Evolutionary conservation across 2,888 invertebrate genomes (phyloP).

Genomic region (Caradrina kadenii): DNA sequence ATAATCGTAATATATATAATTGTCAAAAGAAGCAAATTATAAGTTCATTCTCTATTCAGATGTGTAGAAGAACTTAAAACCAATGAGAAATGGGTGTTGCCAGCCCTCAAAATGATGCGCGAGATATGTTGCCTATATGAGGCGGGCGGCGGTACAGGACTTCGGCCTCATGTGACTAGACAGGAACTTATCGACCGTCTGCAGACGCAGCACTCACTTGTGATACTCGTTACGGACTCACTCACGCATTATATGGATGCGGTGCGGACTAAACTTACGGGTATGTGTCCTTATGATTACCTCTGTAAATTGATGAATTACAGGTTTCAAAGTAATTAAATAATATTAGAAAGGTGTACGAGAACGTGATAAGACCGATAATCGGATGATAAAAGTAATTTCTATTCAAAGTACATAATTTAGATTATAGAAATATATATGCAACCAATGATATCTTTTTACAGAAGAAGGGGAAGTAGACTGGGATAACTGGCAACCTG

Average conservation of each 20-base stretch:
- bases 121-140: constrained; percentile 99
- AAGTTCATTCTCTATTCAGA: constrained; percentile 63
- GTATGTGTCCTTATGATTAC: constrained; percentile 60
- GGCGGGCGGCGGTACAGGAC: constrained; percentile 91
- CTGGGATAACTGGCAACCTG: constrained; percentile 94
- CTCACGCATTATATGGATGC: constrained; percentile 97
- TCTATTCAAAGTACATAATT: not conserved
- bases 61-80: constrained; percentile 98
- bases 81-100: constrained; percentile 97
- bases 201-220: constrained; percentile 97
- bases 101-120: constrained; percentile 98
- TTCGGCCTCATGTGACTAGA: constrained; percentile 88
- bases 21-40: not conserved
- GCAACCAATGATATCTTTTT: constrained; percentile 52
- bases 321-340: not conserved
- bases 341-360: not conserved
- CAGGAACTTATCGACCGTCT: constrained; percentile 96
- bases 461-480: constrained; percentile 94
- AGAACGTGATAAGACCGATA: not conserved
- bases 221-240: constrained; percentile 98
- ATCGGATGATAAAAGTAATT: not conserved
- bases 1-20: not conserved
- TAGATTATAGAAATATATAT: not conserved
- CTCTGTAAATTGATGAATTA: not conserved
- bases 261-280: constrained; percentile 91